Conservation (phyloP, 2,113 vertebrate genomes). For the Monarcha castaneiventris region DNA sequence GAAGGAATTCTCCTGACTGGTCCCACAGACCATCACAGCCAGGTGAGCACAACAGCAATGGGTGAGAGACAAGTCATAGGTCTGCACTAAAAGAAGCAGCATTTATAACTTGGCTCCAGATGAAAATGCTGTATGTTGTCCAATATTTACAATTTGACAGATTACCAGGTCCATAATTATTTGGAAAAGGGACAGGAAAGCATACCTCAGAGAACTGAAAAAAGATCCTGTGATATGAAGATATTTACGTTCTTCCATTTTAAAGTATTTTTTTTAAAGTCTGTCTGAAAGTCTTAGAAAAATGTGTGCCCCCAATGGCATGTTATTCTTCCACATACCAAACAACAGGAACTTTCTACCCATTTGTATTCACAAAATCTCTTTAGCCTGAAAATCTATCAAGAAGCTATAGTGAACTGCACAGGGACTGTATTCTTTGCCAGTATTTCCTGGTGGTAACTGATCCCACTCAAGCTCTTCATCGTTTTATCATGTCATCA, state of each 20-base stretch:
- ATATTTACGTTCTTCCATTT: background rate
- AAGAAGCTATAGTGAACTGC: slow-evolving; percentile 1
- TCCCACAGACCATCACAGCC: background rate
- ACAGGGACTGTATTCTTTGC: background rate
- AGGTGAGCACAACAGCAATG: background rate
- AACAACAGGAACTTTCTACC: slow-evolving; percentile 6
- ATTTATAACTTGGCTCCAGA: background rate
- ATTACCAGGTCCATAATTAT: background rate
- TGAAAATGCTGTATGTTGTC: background rate
- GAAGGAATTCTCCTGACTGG: background rate
- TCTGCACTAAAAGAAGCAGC: background rate
- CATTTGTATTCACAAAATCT: background rate
- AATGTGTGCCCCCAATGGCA: background rate
- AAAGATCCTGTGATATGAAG: background rate
- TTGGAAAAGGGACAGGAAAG: background rate
- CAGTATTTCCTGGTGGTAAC: background rate
- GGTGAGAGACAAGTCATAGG: background rate
- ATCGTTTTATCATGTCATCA: background rate
- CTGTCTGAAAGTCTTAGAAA: background rate
- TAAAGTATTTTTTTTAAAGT: background rate
- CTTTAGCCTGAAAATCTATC: slow-evolving; percentile 35
- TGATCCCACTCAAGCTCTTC: background rate
- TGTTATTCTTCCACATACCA: background rate
- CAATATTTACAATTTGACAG: background rate
- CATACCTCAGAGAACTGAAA: background rate